These are phyloP conservation scores for Syrphus vitripennis DNA, from an alignment of 2,888 invertebrate species.

Conservation along the genomic window DNA sequence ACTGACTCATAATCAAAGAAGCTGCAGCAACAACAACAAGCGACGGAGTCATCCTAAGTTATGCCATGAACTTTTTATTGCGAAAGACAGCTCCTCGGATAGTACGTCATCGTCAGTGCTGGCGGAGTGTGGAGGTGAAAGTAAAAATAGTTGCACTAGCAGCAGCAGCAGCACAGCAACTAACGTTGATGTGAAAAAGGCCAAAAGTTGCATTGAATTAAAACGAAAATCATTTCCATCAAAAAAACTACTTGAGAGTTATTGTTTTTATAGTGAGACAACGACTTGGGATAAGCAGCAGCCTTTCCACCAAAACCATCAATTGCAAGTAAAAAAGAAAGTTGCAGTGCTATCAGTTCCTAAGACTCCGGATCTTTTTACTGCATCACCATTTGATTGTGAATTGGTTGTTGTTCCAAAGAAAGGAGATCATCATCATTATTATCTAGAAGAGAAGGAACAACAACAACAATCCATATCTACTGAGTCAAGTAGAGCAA, in stretches of 20 bases:
- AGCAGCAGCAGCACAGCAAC: not conserved
- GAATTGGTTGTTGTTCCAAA: conserved; percentile 52
- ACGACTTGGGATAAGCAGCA: conserved; percentile 10
- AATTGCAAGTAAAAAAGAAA: conserved; percentile 57
- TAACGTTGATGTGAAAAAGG: conserved; percentile 58
- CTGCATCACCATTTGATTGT: conserved; percentile 27
- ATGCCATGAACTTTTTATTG: conserved; percentile 68
- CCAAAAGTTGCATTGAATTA: conserved; percentile 57
- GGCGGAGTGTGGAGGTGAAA: not conserved
- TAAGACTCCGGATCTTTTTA: conserved; percentile 63
- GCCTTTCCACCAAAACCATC: conserved; percentile 2
- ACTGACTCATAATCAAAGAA: conserved; percentile 53
- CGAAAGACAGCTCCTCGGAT: conserved; percentile 37
- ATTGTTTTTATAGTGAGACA: conserved; percentile 49
- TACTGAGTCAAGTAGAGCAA: conserved; percentile 52
- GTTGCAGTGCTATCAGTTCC: conserved; percentile 58
- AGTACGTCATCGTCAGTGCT: not conserved
- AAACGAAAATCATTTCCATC: conserved; percentile 69
- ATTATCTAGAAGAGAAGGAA: conserved; percentile 25
- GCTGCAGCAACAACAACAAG: conserved; percentile 15
- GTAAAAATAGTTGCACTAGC: not conserved
- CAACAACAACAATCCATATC: conserved; percentile 49
- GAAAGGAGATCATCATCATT: conserved; percentile 56
- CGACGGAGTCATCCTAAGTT: conserved; percentile 55
- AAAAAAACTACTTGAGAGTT: conserved; percentile 60